A percentile compares a stretch with the other conserved stretches of the same genome.
Conservation (phyloP, 2,888 invertebrate species). For the Adelognathus sp. region DNA sequence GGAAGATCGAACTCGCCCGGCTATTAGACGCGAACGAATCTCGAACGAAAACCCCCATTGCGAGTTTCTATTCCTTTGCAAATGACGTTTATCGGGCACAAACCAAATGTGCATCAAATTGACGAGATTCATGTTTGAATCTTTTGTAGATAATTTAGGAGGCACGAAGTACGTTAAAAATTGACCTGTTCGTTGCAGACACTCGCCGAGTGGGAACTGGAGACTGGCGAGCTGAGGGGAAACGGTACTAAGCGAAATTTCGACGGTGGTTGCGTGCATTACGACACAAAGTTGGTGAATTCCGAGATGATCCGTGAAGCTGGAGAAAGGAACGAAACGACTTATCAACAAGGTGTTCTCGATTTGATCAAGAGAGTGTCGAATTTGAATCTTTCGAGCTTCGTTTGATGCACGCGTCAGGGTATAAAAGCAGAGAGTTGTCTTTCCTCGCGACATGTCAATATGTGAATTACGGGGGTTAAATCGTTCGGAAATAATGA, state of each 20-base stretch:
- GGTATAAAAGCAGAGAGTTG: not conserved
- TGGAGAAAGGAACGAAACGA: not conserved
- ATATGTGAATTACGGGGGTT: slow-evolving; percentile 45
- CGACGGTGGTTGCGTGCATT: not conserved
- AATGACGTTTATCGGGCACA: not conserved
- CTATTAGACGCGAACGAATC: slow-evolving; percentile 35
- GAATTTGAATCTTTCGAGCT: not conserved
- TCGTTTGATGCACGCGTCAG: not conserved
- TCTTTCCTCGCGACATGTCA: slow-evolving; percentile 12
- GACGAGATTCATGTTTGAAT: not conserved
- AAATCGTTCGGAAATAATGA: slow-evolving; percentile 41
- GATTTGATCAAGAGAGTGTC: not conserved
- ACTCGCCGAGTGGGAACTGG: not conserved
- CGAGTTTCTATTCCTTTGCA: not conserved
- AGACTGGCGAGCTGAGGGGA: not conserved
- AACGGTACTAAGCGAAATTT: not conserved
- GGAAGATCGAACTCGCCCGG: slow-evolving; percentile 26
- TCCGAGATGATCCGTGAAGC: not conserved
- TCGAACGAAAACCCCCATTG: not conserved
- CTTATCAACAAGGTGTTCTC: not conserved
- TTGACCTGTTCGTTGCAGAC: not conserved
- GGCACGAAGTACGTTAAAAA: not conserved
- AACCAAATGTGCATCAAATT: not conserved
- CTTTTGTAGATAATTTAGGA: not conserved
- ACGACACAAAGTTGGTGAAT: not conserved